Conservation (phyloP, 2,113 vertebrate species). For the Cyprinodon variegatus region DNA sequence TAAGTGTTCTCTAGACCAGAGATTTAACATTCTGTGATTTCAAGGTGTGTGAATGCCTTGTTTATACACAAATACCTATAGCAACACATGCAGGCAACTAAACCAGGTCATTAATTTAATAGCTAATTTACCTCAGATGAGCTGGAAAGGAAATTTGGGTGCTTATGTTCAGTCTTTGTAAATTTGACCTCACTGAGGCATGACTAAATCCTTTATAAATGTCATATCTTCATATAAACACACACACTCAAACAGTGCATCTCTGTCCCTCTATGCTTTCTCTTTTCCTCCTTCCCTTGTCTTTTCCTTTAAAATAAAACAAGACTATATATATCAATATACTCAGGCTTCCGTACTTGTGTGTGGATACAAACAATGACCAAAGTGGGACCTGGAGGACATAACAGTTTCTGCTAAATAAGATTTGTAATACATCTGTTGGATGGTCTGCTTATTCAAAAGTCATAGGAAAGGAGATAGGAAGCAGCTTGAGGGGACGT, state of each 20-base stretch:
- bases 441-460: slow-evolving; percentile 64
- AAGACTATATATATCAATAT: neutral
- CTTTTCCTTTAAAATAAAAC: slow-evolving; percentile 8
- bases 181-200: slow-evolving; percentile 62
- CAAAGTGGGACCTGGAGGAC: slow-evolving; percentile 36
- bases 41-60: slow-evolving; percentile 19
- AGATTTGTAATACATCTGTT: slow-evolving; percentile 64
- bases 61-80: slow-evolving; percentile 23
- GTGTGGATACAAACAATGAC: slow-evolving; percentile 10
- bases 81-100: neutral
- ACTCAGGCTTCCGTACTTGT: neutral
- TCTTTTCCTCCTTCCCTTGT: neutral
- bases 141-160: slow-evolving; percentile 45
- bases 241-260: slow-evolving; percentile 2
- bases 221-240: neutral
- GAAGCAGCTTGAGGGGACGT: slow-evolving; percentile 29
- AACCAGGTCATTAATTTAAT: slow-evolving; percentile 47
- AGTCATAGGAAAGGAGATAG: slow-evolving; percentile 52
- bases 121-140: slow-evolving; percentile 41
- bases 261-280: slow-evolving; percentile 22
- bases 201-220: slow-evolving; percentile 14
- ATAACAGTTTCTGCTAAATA: slow-evolving; percentile 50
- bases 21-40: neutral
- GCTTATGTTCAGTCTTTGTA: slow-evolving; percentile 59
- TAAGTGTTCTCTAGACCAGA: slow-evolving; percentile 20